phyloP scores from a whole-genome alignment of 37 sponge, comb jelly and placozoan genomes.

The Aplysina aerophoba region DNA sequence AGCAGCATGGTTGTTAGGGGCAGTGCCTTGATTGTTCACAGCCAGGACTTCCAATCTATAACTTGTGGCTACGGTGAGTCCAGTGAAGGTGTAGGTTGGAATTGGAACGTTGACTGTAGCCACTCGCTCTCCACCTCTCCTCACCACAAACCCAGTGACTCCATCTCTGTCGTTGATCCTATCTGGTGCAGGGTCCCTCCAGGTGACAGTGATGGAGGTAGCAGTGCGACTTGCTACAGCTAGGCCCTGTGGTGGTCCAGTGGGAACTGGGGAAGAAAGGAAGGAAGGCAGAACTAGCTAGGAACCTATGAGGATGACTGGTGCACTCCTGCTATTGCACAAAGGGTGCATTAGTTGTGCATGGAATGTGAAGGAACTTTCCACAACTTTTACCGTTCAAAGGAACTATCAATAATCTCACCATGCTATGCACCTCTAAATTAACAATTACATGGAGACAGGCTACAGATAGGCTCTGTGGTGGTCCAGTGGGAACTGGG shows the following conservation, averaged over 20 bases:
- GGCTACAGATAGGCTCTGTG: too few species aligned
- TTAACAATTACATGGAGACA: too few species aligned
- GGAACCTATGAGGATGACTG: too few species aligned
- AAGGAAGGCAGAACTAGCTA: too few species aligned
- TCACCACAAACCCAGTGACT: conserved; percentile 2
- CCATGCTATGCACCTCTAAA: too few species aligned
- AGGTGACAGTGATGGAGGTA: conserved; percentile 12
- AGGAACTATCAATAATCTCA: too few species aligned
- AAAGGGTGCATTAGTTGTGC: too few species aligned
- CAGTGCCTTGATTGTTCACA: conserved; percentile 19
- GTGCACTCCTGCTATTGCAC: too few species aligned
- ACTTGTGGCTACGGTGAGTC: neutral
- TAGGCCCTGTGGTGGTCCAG: conserved; percentile 7
- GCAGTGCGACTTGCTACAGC: neutral
- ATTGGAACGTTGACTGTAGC: neutral
- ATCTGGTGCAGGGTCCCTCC: conserved; percentile 3
- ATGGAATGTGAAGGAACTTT: too few species aligned
- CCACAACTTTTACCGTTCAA: too few species aligned
- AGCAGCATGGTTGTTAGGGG: conserved; percentile 12
- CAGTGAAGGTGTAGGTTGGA: conserved; percentile 2
- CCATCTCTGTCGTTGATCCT: conserved; percentile 32
- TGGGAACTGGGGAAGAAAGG: too few species aligned
- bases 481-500: too few species aligned
- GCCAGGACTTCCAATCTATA: neutral
- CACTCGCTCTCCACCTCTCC: neutral